A percentile compares a stretch with the other conserved stretches of the same genome.
phyloP scores from a whole-genome alignment of 2,888 invertebrate species.

The Halictus ligatus region DNA sequence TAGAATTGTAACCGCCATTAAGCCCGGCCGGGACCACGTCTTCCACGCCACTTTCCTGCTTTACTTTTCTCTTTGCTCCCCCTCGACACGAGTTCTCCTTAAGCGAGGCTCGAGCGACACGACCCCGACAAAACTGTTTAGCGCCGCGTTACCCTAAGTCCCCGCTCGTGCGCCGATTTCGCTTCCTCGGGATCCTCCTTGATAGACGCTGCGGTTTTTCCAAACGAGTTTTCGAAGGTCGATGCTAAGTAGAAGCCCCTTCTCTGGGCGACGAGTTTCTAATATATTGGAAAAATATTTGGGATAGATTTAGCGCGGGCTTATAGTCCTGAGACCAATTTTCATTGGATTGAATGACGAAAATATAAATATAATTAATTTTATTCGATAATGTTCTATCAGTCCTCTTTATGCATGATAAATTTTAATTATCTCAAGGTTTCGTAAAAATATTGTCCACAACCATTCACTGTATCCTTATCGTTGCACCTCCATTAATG shows the following conservation, averaged over 20 bases:
- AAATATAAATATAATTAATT: no score
- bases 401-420: no score
- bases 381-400: no score
- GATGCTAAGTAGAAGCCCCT: neutral
- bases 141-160: neutral
- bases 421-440: no score
- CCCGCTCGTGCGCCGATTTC: neutral
- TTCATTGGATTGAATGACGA: no score
- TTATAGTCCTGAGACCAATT: no score
- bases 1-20: conserved; percentile 67
- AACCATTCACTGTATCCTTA: no score
- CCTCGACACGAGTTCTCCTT: conserved; percentile 8
- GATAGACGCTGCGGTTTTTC: neutral
- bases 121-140: conserved; percentile 6
- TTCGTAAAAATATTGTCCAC: no score
- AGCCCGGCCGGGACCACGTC: conserved; percentile 10
- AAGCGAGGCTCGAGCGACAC: neutral
- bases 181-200: neutral
- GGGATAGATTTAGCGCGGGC: no score
- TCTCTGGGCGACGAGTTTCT: neutral
- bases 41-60: conserved; percentile 14
- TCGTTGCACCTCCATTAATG: no score
- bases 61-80: conserved; percentile 7
- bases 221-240: neutral
- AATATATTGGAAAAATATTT: neutral